Base-by-base conservation (phyloP, 2,113 vertebrate species). In the Thalassarche chlororhynchos region DNA sequence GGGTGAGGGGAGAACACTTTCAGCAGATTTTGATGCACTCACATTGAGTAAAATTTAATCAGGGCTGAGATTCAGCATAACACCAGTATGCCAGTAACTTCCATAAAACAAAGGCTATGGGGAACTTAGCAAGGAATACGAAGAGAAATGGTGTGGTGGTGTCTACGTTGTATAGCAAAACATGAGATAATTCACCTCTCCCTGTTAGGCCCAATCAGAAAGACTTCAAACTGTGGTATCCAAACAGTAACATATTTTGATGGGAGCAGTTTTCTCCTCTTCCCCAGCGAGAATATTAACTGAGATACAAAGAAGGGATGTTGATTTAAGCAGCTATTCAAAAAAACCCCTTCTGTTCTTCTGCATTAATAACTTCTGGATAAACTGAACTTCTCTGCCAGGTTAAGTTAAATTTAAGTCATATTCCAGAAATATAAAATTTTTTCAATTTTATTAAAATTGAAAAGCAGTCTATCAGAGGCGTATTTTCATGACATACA, bases 101-200 rank as follows among this genome's bases (percentile, higher is more conserved):
- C 65, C 57, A 6, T 2, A 8, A 44, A 58, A 71, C 8, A 77
- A 14, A 26, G 77, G 40, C 84, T 9, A 3, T 0, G 18, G 72
- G 71, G 68, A 72, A 4, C 38, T 26, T 8, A 1, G 61, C 15
- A 15, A 26, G 76, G 52, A 46, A 0, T 3, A 8, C 20, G n/a
- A 36, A 5, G 15, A 21, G 52, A 14, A 64, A 18, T 1, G 26
- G 40, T 1, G 42, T 3, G 28, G 47, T 5, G 47, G 42, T 23
- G 51, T 8, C 84, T 36, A 15, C 1, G 0, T 5, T 1, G 28
- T 2, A 12, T 0, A 24, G 32, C 24, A 46, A 79, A 44, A 10
- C 14, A 7, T 1, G 26, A 68, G 55, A 36, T 5, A 72, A 74
- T 17, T 77, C 84, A 44, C 40, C 60, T 66, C 55, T 32, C 54